Base-by-base conservation (phyloP, 2,888 invertebrate genomes). In the Orthosia gothica region DNA sequence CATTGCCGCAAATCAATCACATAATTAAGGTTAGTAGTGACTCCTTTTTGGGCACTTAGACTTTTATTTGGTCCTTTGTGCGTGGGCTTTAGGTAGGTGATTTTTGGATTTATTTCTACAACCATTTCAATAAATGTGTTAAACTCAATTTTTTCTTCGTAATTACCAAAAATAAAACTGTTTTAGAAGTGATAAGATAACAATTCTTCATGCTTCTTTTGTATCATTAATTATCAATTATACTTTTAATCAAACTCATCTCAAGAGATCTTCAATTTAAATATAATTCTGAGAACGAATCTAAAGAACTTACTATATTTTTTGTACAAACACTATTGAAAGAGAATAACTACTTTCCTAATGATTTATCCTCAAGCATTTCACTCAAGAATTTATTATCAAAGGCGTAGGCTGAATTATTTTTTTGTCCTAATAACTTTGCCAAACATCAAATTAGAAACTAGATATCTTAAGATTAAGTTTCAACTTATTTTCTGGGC, bases 391-490 rank as follows among this genome's bases (percentile, higher is more conserved):
- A 79, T 79, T 55, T 61, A 54, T 50, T 18, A 68, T 59, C 49
- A 64, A 74, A 74, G 58, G 45, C 47, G 23, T 55, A 23, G 5
- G 12, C 20, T 18, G 26, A 32, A 73, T n/a, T 67, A 12, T 45
- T 67, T 65, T 69, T 79, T 74, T 49, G 45, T 50, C 9, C 9
- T 45, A 59, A 74, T 74, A 58, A 58, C 45, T 74, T 77, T 12
- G 18, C 2, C 49, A 49, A 80, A 58, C 54, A 67, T 72, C 18
- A 66, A 23, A 62, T 79, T 52, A 52, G 23, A 62, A 67, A 80
- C 66, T 68, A 74, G 50, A 58, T 66, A 63, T 58, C 67, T 55
- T 32, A 32, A 63, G 52, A 64, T 76, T 26, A 79, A 63, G 13
- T 78, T 70, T 16, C 20, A 16, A 16, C 20, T 62, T 32, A 59